Conservation (phyloP, 2,797 vertebrate genomes). For the Buceros bicornis region DNA sequence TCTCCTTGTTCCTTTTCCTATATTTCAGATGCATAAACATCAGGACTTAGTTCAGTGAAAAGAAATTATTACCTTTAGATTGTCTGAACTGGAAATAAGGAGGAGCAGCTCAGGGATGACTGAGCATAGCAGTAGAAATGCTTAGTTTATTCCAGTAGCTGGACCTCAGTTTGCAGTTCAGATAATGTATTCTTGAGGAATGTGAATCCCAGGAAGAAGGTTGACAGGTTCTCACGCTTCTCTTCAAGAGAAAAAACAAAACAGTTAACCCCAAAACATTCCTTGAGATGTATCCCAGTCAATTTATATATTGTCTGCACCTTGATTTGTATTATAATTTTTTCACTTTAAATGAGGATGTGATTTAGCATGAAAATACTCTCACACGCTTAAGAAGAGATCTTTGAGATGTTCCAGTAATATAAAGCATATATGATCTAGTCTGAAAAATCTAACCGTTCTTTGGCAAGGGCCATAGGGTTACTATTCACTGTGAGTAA, state of each 20-base stretch:
- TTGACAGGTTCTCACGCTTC: neutral
- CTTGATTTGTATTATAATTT: neutral
- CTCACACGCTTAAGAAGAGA: neutral
- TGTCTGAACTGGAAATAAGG: neutral
- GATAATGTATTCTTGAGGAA: neutral
- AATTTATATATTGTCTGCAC: neutral
- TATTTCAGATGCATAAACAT: neutral
- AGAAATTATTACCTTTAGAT: neutral
- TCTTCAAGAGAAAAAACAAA: neutral
- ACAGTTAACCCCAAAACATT: neutral
- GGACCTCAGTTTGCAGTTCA: neutral
- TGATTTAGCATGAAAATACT: neutral
- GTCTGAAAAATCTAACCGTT: neutral
- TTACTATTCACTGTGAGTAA: neutral
- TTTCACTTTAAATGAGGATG: neutral
- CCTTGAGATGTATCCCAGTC: neutral
- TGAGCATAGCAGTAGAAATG: neutral
- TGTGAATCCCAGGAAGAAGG: neutral
- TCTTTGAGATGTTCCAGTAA: neutral
- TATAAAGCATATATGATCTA: neutral
- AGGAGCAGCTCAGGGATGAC: neutral
- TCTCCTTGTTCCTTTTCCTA: neutral
- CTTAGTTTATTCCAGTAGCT: neutral
- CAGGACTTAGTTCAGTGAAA: neutral
- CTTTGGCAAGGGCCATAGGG: neutral